Base-by-base conservation (phyloP, 2,113 vertebrate species). In the Sorex araneus region DNA sequence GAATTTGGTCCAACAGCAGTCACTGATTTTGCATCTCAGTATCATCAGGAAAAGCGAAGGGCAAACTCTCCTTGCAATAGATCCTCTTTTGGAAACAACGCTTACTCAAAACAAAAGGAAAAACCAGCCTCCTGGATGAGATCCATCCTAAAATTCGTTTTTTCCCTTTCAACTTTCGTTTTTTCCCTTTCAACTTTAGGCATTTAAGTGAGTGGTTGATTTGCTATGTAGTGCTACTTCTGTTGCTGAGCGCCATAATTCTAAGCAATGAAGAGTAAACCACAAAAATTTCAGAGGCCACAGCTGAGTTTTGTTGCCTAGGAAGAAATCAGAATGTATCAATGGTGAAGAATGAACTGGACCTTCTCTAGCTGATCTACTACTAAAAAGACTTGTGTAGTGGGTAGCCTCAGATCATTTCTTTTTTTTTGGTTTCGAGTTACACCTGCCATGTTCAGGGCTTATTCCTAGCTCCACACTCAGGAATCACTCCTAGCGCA, bases 21-120 rank as follows among this genome's bases (percentile, higher is more conserved):
- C 50, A 45, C n/a, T 81, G 45, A 43, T 73, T 85, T 87, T 82
- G 25, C 43, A 45, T 85, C 60, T 78, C 66, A 34, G 1, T 54
- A 88, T 28, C 34, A 30, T 92, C 81, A 71, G 28, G n/a, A 78
- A 66, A 82, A 78, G 27, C 43, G 84, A 84, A 75, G 83, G 60
- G 57, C 36, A 75, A 60, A 36, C 34, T 50, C 85, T 71, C 21
- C 13, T 21, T 8, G 1, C 18, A 84, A 63, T 23, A 77, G 15
- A 76, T n/a, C 80, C 32, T 57, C 50, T 50, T 74, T 79, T 67
- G 74, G 63, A 87, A 78, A 64, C 25, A 4, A 60, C 4, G 19
- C 18, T 23, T 50, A 13, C 47, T 50, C 47, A 50, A 50, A 50
- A 50, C 47, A 50, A 10, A 10, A 50, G 5, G 6, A 60, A 60